Evolutionary conservation across 2,113 vertebrate genomes (phyloP), one percentile per base, ranked within the genome.

Genomic region (Passer domesticus): DNA sequence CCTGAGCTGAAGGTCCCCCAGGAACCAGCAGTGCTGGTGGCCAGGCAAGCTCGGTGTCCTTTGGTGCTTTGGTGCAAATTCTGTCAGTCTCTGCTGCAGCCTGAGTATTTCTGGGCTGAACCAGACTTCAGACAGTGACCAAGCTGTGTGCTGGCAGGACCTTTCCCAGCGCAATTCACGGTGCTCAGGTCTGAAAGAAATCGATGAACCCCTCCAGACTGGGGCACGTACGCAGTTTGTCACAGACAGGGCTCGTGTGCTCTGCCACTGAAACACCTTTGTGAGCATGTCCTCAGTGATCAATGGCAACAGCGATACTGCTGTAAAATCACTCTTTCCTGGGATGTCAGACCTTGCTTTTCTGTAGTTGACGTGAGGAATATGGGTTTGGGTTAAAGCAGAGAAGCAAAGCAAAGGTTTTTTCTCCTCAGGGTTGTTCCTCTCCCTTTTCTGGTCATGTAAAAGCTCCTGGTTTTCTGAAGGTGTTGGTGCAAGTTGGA

Each of bases 141-240:
- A 11, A 2, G 13, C 25, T 69, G 33, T 15, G 28, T 13, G 30
- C 13, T 22, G 41, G 60, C 15, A 60, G 53, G 55, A 31, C 8
- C 4, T 58, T 67, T 62, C 8, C 33, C 11, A 11, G 60, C 4
- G 62, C 23, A 44, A 31, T 2, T 4, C 16, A 1, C 2, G 2
- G 23, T 0, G 0, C 8, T 49, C 9, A 8, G 37, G 25, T 37
- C 33, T 7, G 0, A 46, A 17, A 23, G 19, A 27, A 15, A 15
- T 22, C 8, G 2, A 2, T 24, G 10, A 28, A 7, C 8, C 12
- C 50, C 18, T 31, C 47, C 18, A 13, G 27, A 18, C n/a, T 6
- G 25, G 10, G 19, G 53, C 27, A 27, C 2, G 3, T 8, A 1
- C 2, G 1, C 11, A 2, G 46, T 35, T 79, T 84, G 3, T 27